Evolutionary conservation across 1,140 invertebrate species (phyloP).

Genomic region (Drosophila willistoni): DNA sequence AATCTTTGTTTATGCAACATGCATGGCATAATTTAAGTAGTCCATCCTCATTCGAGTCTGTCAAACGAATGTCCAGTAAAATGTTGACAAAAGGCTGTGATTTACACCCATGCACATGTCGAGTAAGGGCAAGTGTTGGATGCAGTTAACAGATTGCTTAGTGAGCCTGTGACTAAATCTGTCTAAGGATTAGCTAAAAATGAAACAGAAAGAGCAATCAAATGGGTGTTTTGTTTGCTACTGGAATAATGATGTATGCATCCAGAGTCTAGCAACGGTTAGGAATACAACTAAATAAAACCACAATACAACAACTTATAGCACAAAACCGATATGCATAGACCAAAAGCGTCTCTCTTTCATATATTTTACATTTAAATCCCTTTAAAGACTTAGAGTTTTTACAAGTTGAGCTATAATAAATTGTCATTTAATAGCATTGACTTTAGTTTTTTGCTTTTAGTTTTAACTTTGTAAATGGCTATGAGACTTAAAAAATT

Average conservation of each 20-base stretch:
- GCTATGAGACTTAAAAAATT: too few relatives aligned
- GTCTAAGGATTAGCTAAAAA: constrained; percentile 25
- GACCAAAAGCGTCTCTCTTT: neutral
- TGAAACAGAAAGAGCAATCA: neutral
- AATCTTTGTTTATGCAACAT: constrained; percentile 79
- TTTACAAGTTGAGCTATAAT: too few relatives aligned
- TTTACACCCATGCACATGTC: constrained; percentile 40
- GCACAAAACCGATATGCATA: neutral
- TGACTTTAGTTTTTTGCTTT: too few relatives aligned
- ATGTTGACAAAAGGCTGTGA: constrained; percentile 38
- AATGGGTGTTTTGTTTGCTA: neutral
- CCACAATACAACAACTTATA: neutral
- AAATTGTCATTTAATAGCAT: neutral
- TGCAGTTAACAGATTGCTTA: constrained; percentile 44
- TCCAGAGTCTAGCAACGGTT: neutral
- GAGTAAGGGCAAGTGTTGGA: neutral
- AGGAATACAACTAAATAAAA: neutral
- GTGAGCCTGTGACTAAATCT: constrained; percentile 11
- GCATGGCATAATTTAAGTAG: constrained; percentile 68
- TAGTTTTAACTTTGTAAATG: too few relatives aligned
- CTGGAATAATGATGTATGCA: constrained; percentile 1
- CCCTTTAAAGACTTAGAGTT: too few relatives aligned
- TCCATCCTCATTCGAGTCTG: constrained; percentile 34
- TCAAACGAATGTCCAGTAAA: constrained; percentile 51
- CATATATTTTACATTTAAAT: neutral